Evolutionary conservation across 2,797 vertebrate genomes (phyloP), one percentile per base, ranked within the genome.

Genomic region (Clarias fuscus): DNA sequence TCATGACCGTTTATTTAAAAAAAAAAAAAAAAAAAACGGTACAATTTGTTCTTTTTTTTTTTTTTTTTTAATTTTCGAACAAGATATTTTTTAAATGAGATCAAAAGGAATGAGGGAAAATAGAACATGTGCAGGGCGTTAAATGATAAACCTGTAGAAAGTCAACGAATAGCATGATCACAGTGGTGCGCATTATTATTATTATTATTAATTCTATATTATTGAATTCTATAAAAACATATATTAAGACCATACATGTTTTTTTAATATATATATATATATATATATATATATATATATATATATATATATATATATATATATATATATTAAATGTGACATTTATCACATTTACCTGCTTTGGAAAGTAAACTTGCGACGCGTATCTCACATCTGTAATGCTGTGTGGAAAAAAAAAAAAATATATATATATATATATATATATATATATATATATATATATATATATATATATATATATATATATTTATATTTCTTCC

Each of bases 361-460:
- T 48, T 10, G 10, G 24, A 48, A 67, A 65, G 40, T 67, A 14
- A 65, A 81, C 14, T 81, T 65, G 79, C 73, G 59, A 71, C 43
- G 71, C 67, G 30, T 61, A 48, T 1, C 64, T n/a, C 78, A 81
- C 78, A 78, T 76, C 71, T 85, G 84, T 78, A 30, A 85, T 70
- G 78, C 30, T 43, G 65, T 75, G 72, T 75, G 72, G 56, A 81
- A 81, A 65, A 15, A 15, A 1, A 14, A 33, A 30, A 30, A 1
- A 30, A 30, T 30, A 30, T 30, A 30, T 30, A 30, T 30, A 30
- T 30, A 30, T 30, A 30, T 30, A 30, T 30, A 30, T 30, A 30
- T 30, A 30, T 30, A 30, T 30, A 30, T 30, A 30, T 30, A 30
- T 1, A 30, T 30, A 30, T 30, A 30, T 80, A 33, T 40, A 17